Evolutionary conservation across 1,140 invertebrate species (phyloP).

Genomic region (Dryas iulia): DNA sequence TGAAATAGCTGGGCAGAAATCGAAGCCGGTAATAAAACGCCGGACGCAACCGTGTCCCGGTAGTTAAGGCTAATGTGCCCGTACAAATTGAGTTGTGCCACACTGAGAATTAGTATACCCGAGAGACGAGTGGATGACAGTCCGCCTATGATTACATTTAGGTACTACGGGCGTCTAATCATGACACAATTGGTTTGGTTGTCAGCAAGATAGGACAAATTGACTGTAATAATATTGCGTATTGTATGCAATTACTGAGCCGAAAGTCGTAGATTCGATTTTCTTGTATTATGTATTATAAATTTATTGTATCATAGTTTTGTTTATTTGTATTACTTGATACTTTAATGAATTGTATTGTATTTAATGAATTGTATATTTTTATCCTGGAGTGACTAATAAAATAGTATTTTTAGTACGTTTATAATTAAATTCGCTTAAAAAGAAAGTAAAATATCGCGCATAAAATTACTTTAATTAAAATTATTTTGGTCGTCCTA

Average conservation of each 20-base stretch:
- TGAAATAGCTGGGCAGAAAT: constrained; percentile 65
- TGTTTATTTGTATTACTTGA: no score
- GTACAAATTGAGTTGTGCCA: constrained; percentile 73
- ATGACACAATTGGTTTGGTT: constrained; percentile 1
- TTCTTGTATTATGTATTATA: background rate
- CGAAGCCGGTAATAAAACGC: constrained; percentile 67
- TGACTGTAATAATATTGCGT: background rate
- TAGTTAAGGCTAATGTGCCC: constrained; percentile 73
- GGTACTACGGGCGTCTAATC: background rate
- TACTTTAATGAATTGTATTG: no score
- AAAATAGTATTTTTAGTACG: no score
- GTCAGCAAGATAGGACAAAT: background rate
- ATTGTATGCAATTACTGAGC: background rate
- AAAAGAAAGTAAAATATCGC: no score
- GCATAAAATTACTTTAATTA: no score
- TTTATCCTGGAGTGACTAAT: no score
- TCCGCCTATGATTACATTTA: constrained; percentile 36
- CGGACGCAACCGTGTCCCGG: constrained; percentile 64
- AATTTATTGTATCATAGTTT: no score
- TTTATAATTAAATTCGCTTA: no score
- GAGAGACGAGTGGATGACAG: constrained; percentile 45
- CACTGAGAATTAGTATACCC: constrained; percentile 68
- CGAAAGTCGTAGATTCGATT: background rate
- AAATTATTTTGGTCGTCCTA: no score
- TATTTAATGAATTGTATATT: no score